phyloP scores from a whole-genome alignment of 2,797 vertebrate species.

The Cossypha polioptera region DNA sequence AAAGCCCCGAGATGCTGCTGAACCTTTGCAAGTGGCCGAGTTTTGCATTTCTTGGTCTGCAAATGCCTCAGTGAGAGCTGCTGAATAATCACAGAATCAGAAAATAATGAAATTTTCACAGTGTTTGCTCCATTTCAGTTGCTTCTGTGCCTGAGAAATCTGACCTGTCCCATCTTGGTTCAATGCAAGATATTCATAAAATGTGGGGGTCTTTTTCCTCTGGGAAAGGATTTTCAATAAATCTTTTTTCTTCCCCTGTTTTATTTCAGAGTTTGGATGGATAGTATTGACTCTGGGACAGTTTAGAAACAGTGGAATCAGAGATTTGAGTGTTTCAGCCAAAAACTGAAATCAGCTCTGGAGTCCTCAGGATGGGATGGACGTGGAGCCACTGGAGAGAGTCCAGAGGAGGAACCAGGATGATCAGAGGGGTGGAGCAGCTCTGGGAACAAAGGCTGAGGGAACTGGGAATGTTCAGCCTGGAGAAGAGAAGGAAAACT shows the following conservation, averaged over 20 bases:
- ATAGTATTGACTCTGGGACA: background rate
- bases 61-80: background rate
- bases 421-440: background rate
- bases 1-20: background rate
- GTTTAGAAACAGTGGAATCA: fast-evolving
- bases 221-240: background rate
- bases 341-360: background rate
- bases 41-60: background rate
- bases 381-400: background rate
- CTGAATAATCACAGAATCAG: background rate
- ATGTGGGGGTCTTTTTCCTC: fast-evolving
- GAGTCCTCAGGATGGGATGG: background rate
- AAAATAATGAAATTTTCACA: background rate
- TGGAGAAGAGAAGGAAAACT: background rate
- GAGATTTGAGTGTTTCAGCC: background rate
- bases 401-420: background rate
- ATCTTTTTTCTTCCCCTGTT: background rate
- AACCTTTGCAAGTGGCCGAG: background rate
- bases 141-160: fast-evolving
- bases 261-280: background rate
- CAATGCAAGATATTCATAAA: background rate
- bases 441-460: background rate
- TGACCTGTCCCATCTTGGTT: background rate
- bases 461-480: background rate
- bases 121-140: background rate